Evolutionary conservation across 2,797 vertebrate species (phyloP).

Genomic region (Sus cebifrons): DNA sequence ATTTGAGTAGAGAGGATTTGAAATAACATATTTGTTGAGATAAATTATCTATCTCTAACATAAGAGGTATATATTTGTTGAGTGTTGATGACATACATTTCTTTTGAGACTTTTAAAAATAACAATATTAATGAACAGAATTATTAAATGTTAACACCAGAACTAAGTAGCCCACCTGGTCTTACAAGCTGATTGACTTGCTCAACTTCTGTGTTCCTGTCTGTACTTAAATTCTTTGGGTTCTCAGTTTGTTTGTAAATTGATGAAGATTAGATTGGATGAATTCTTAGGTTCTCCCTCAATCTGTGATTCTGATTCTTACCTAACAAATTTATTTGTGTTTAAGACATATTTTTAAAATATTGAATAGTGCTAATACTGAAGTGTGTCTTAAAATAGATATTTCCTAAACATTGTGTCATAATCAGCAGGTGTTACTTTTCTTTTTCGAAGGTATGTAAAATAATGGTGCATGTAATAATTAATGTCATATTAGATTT

Average conservation of each 20-base stretch:
- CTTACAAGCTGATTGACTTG: not conserved
- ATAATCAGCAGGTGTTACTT: slow-evolving; percentile 48
- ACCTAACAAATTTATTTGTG: not conserved
- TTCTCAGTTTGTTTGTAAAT: slow-evolving; percentile 48
- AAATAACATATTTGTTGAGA: slow-evolving; percentile 4
- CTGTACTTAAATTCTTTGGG: not conserved
- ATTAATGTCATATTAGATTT: slow-evolving; percentile 40
- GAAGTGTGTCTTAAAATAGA: not conserved
- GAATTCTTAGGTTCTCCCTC: not conserved
- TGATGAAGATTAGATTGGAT: not conserved
- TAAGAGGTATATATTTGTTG: slow-evolving; percentile 20
- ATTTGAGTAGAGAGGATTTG: not conserved
- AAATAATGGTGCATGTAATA: slow-evolving; percentile 39
- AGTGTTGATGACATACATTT: slow-evolving; percentile 48
- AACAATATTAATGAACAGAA: slow-evolving; percentile 60
- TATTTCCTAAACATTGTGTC: slow-evolving; percentile 21
- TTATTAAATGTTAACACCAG: slow-evolving; percentile 17
- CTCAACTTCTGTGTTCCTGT: not conserved
- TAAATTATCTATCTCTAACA: slow-evolving; percentile 36
- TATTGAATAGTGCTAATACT: slow-evolving; percentile 33
- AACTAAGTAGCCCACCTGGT: slow-evolving; percentile 7
- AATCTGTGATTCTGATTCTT: not conserved
- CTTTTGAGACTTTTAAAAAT: slow-evolving; percentile 39
- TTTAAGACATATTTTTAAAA: slow-evolving; percentile 27
- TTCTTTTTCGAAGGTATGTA: not conserved